Conservation (phyloP, 2,888 invertebrate genomes). For the Tachina lurida region DNA sequence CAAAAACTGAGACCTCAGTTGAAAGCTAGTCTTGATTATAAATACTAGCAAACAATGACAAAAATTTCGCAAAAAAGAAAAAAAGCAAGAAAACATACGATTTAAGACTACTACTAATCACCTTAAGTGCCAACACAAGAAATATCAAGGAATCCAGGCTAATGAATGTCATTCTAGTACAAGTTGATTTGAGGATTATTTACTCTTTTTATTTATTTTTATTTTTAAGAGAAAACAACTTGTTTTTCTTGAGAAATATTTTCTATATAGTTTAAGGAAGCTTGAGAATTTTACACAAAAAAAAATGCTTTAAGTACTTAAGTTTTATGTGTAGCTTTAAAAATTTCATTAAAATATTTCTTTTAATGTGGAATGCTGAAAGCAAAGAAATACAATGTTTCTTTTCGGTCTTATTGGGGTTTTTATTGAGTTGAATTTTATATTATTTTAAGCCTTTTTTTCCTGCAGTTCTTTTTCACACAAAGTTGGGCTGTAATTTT, state of each 20-base stretch:
- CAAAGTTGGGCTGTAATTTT: slow-evolving; percentile 25
- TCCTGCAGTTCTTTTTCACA: background rate
- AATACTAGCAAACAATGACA: slow-evolving; percentile 5
- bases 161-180: slow-evolving; percentile 53
- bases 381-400: background rate
- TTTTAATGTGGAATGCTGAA: background rate
- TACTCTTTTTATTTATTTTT: background rate
- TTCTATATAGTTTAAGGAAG: background rate
- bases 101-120: slow-evolving; percentile 67
- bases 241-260: background rate
- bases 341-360: background rate
- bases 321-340: background rate
- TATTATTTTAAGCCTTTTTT: slow-evolving; percentile 8
- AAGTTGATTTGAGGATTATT: slow-evolving; percentile 24
- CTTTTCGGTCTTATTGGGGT: slow-evolving; percentile 1
- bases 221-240: background rate
- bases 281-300: background rate
- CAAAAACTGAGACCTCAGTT: background rate
- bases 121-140: slow-evolving; percentile 31
- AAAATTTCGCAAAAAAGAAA: background rate
- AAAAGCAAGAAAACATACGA: slow-evolving; percentile 44
- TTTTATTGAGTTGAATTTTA: slow-evolving; percentile 28
- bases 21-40: background rate
- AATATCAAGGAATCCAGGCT: slow-evolving; percentile 33
- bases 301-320: background rate